These are phyloP conservation scores for Phalacrocorax aristotelis DNA, from an alignment of 2,113 vertebrate genomes.

Conservation along the genomic window DNA sequence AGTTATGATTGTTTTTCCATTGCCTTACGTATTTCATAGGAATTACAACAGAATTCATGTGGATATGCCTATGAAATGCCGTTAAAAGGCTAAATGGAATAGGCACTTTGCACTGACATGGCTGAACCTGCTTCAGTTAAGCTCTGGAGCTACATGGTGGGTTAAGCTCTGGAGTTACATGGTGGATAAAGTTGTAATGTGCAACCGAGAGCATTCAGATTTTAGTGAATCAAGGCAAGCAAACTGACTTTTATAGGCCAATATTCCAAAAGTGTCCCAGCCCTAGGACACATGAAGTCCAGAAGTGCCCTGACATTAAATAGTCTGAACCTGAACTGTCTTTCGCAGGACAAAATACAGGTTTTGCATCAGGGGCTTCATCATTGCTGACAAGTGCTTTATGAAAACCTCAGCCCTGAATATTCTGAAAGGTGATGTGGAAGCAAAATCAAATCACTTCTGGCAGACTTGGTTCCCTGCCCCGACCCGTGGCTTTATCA, in stretches of 20 bases:
- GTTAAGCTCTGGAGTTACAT: neutral
- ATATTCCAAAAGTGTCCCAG: neutral
- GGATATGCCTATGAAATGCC: neutral
- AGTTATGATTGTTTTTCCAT: neutral
- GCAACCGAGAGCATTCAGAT: neutral
- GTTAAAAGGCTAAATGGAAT: neutral
- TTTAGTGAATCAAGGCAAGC: neutral
- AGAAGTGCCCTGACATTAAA: neutral
- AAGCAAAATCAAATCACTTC: neutral
- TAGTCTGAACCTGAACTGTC: neutral
- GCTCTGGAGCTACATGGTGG: neutral
- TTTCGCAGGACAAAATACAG: neutral
- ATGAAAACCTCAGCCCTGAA: neutral
- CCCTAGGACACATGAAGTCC: neutral
- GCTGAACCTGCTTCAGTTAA: neutral
- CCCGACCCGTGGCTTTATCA: neutral
- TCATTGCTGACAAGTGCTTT: neutral
- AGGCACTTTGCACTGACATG: neutral
- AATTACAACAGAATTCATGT: neutral
- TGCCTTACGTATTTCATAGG: neutral
- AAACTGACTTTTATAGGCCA: neutral
- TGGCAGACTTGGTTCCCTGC: neutral
- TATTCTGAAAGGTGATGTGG: neutral
- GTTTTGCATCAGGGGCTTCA: neutral
- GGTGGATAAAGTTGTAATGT: neutral